Evolutionary conservation across 2,888 invertebrate genomes (phyloP), one percentile per base, ranked within the genome.

Genomic region (Caenorhabditis afra): DNA sequence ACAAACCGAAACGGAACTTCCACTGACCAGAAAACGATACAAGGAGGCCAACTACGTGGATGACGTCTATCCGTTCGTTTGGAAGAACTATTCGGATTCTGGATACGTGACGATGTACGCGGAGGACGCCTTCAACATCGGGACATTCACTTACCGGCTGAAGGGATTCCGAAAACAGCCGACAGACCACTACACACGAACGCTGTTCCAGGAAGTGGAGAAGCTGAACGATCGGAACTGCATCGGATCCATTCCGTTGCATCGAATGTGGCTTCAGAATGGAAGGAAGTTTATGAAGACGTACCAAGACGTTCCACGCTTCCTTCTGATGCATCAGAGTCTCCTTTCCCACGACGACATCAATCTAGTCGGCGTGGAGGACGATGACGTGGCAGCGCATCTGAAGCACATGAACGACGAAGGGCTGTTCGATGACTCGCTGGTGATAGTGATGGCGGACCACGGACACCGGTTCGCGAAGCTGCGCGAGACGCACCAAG

Each of bases 371-470:
- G 93, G 94, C 23, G 83, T 79, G 39, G 85, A 85, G 55, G 90
- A 90, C 57, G 85, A 83, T 4, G 87, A 88, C 62, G 57, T 90
- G 23, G 45, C 58, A 11, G 67, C 55, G 12, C 85, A 86, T 79
- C 79, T 90, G 74, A 65, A 61, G 16, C 50, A 67, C 8, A 82
- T 85, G 81, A 50, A 80, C 41, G 65, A 79, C 10, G 79, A 71
- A 67, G 82, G 94, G 0, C 91, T 93, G 45, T 91, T 96, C 18
- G 93, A 96, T 79, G 93, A 95, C 85, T 95, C 96, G 0, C 90
- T 97, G 81, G 91, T 97, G 0, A 93, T 97, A 66, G 90, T 97
- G 3, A 95, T 97, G 95, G 94, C 95, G 4, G 97, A 97, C 91
- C 97, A 97, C 91, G 97, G 97, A 0, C 94, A 94, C 76, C 94